These are phyloP conservation scores for Telmatochromis bifrenatus DNA, from an alignment of 2,113 vertebrate genomes.

Conservation along the genomic window DNA sequence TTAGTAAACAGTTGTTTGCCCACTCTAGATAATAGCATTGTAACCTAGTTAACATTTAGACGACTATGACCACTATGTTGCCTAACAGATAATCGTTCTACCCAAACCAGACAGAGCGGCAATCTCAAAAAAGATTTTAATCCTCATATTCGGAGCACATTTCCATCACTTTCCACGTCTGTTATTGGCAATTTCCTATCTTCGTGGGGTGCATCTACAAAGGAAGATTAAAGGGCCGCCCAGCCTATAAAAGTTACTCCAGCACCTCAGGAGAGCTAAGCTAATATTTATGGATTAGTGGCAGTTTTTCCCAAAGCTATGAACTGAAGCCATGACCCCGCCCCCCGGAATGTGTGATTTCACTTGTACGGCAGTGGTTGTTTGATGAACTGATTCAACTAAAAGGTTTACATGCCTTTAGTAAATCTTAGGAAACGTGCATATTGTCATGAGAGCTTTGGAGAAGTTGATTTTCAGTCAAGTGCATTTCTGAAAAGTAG, in stretches of 20 bases:
- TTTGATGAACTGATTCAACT: neutral
- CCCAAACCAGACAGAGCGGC: neutral
- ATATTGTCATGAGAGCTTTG: neutral
- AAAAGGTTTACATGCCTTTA: neutral
- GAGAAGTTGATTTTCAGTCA: neutral
- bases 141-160: neutral
- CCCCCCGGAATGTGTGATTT: neutral
- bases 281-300: neutral
- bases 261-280: neutral
- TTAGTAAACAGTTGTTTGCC: neutral
- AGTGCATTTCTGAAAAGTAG: neutral
- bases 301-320: neutral
- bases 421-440: neutral
- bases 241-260: neutral
- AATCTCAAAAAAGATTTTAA: neutral
- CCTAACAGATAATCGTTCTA: neutral
- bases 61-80: neutral
- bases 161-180: neutral
- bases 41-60: neutral
- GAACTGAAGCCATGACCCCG: neutral
- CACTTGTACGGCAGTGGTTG: neutral
- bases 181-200: neutral
- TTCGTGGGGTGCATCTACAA: neutral
- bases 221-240: constrained; percentile 3
- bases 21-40: neutral